Conservation (phyloP, 2,888 invertebrate genomes). For the Phortica okadai region DNA sequence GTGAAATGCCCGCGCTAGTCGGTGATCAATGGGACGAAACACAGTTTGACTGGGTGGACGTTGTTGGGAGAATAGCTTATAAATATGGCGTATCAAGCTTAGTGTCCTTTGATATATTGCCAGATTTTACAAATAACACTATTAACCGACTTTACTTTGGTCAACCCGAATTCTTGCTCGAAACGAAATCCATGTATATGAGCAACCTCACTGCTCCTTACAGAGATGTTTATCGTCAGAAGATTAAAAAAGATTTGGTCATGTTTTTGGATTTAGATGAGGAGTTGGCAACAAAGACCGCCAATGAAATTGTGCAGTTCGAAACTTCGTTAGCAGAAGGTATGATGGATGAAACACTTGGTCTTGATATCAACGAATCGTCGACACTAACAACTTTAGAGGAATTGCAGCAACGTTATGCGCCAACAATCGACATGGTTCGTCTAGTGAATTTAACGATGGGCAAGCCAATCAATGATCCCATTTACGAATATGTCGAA, state of each 20-base stretch:
- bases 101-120: conserved; percentile 56
- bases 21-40: conserved; percentile 59
- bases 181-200: conserved; percentile 58
- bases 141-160: conserved; percentile 60
- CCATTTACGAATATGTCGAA: conserved; percentile 59
- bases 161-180: conserved; percentile 54
- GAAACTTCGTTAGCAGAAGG: conserved; percentile 68
- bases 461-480: conserved; percentile 50
- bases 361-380: conserved; percentile 47
- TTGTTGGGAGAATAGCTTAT: conserved; percentile 54
- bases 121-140: conserved; percentile 52
- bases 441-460: conserved; percentile 59
- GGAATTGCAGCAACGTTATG: conserved; percentile 58
- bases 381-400: conserved; percentile 50
- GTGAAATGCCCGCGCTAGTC: conserved; percentile 65
- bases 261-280: conserved; percentile 54
- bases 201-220: conserved; percentile 46
- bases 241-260: conserved; percentile 50
- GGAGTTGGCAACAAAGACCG: conserved; percentile 49
- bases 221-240: conserved; percentile 35
- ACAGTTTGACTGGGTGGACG: conserved; percentile 68
- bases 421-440: conserved; percentile 57
- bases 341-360: conserved; percentile 52
- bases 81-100: conserved; percentile 59
- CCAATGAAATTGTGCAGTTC: conserved; percentile 64